Conservation (phyloP, 2,797 vertebrate species). For the Kryptolebias ocellatus region DNA sequence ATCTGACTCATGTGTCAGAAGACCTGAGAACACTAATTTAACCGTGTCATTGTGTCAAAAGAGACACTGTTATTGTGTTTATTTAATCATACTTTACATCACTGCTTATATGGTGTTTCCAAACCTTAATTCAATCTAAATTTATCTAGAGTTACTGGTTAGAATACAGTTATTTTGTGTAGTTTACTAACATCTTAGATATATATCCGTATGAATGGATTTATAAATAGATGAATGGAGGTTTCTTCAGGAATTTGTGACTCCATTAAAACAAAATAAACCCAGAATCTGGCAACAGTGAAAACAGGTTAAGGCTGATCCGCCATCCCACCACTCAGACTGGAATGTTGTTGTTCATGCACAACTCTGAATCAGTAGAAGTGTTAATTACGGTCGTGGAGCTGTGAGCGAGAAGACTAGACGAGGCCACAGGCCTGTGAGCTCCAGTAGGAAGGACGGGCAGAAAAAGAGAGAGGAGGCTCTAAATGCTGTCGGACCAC, state of each 20-base stretch:
- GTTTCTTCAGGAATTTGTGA: constrained; percentile 23
- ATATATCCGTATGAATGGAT: background rate
- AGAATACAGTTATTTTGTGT: too few species aligned
- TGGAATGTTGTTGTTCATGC: constrained; percentile 84
- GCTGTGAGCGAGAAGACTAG: constrained; percentile 74
- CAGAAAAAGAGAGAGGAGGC: constrained; percentile 59
- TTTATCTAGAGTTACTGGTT: constrained; percentile 14
- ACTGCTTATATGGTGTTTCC: constrained; percentile 21
- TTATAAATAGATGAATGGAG: background rate
- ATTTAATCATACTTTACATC: constrained; percentile 38
- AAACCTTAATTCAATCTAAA: constrained; percentile 54
- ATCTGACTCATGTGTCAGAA: background rate
- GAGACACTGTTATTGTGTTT: constrained; percentile 39
- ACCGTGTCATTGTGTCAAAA: constrained; percentile 42
- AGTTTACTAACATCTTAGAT: background rate
- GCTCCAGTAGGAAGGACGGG: constrained; percentile 49
- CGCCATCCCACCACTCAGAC: constrained; percentile 67
- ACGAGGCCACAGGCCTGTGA: constrained; percentile 70
- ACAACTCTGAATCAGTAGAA: constrained; percentile 66
- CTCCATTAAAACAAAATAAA: constrained; percentile 43
- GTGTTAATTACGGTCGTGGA: constrained; percentile 82
- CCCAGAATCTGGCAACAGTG: constrained; percentile 56
- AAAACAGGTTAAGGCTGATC: constrained; percentile 59
- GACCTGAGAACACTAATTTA: constrained; percentile 11
- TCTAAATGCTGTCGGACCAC: constrained; percentile 75